Evolutionary conservation across 2,797 vertebrate genomes (phyloP).

Genomic region (Geotria australis): DNA sequence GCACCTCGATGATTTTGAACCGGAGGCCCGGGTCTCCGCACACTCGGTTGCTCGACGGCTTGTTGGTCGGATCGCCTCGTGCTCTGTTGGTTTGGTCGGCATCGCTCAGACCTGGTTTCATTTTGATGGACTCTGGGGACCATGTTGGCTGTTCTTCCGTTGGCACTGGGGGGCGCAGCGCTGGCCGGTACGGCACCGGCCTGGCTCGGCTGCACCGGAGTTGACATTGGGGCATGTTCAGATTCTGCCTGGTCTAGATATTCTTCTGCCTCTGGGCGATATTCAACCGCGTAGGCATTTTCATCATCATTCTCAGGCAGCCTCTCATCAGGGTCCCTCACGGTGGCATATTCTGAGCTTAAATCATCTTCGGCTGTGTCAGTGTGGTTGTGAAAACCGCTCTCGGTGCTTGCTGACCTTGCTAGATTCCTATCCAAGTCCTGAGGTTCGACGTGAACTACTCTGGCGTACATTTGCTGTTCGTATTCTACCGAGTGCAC

Average conservation of each 20-base stretch:
- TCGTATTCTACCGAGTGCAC: constrained; percentile 12
- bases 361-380: constrained; percentile 65
- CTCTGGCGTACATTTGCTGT: constrained; percentile 14
- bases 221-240: constrained; percentile 14
- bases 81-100: too few species aligned
- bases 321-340: constrained; percentile 15
- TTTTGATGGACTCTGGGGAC: too few species aligned
- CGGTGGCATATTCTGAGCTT: constrained; percentile 17
- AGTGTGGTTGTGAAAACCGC: constrained; percentile 71
- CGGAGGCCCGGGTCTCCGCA: too few species aligned
- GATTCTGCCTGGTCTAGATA: constrained; percentile 55
- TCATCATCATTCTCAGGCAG: constrained; percentile 34
- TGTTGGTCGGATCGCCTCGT: too few species aligned
- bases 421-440: constrained; percentile 33
- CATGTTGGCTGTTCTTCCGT: too few species aligned
- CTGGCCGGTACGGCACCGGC: background rate
- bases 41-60: too few species aligned
- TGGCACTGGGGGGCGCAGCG: too few species aligned
- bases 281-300: constrained; percentile 22
- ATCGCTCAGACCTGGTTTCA: too few species aligned
- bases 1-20: too few species aligned
- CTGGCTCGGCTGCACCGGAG: background rate
- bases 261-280: constrained; percentile 48
- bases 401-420: constrained; percentile 70
- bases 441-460: constrained; percentile 5